Evolutionary conservation across 2,113 vertebrate genomes (phyloP), one percentile per base, ranked within the genome.

Genomic region (Tonatia bakeri): DNA sequence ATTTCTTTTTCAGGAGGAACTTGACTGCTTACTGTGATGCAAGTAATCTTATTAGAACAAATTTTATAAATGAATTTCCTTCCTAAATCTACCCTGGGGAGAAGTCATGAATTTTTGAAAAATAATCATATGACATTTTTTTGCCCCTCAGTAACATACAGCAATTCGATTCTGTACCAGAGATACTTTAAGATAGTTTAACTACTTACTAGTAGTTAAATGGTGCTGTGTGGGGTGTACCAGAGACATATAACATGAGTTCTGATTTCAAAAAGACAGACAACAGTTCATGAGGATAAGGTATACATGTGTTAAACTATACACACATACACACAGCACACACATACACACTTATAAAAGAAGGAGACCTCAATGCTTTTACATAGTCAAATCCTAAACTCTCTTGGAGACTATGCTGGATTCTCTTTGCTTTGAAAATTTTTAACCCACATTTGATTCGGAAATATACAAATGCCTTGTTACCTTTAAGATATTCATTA

Each of bases 231-330:
- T 43, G 79, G 22, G n/a, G 19, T 90, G 0, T 92, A 64, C 70
- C 9, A 83, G 47, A 92, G 72, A 69, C 10, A 33, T 12, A 16
- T 33, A n/a, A 50, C 17, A 33, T 36, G 16, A 79, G 67, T n/a
- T 89, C 43, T 87, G 61, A 91, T 70, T 93, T 92, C 64, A 93
- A 80, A 85, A 89, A 56, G 24, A 91, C 87, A 87, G 36, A 85
- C 45, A 70, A 36, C 4, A 70, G 64, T 87, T 90, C 64, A 77
- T 28, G n/a, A 56, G 59, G 54, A 96, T 1, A 73, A 64, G 24
- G 79, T 54, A 12, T 40, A 87, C 10, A 81, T 20, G n/a, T 24
- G 36, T 56, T 59, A 87, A 82, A 59, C 61, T 33, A 64, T 13
- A 82, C 10, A 87, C 20, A 38, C 45, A 50, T 5, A 75, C n/a